Evolutionary conservation across 2,888 invertebrate species (phyloP).

Genomic region (Sicus ferrugineus): DNA sequence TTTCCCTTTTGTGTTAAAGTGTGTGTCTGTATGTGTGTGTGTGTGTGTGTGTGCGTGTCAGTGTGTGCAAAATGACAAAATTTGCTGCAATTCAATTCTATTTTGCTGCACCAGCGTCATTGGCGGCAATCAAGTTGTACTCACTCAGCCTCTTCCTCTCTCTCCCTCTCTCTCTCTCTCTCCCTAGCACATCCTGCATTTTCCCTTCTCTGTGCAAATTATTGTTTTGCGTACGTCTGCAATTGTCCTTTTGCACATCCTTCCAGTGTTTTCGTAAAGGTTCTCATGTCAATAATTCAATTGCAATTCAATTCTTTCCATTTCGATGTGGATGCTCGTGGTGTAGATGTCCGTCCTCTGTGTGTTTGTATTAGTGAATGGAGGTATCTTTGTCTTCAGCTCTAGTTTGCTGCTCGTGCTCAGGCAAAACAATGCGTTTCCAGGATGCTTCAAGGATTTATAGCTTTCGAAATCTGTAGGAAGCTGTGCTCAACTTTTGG

Average conservation of each 20-base stretch:
- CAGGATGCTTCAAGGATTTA: background rate
- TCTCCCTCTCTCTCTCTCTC: background rate
- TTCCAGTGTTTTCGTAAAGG: constrained; percentile 3
- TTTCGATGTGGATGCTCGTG: background rate
- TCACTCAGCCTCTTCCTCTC: background rate
- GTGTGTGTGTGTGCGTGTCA: background rate
- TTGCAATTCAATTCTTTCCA: constrained; percentile 12
- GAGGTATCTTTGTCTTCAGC: background rate
- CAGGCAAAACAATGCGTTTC: background rate
- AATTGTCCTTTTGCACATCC: background rate
- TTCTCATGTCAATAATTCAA: constrained; percentile 13
- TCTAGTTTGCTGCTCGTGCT: background rate
- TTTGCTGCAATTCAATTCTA: constrained; percentile 11
- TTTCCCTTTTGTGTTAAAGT: background rate
- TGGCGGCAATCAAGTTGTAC: background rate
- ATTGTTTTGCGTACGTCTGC: background rate
- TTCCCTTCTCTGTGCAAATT: background rate
- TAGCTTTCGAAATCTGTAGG: background rate
- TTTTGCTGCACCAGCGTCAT: background rate
- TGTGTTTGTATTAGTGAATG: background rate
- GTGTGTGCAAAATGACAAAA: background rate
- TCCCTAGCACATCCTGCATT: background rate
- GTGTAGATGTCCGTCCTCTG: background rate
- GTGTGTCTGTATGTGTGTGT: background rate
- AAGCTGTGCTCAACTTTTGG: background rate